Conservation (phyloP, 92 coral and sea anemone species). For the Phenganax stokvisi region DNA sequence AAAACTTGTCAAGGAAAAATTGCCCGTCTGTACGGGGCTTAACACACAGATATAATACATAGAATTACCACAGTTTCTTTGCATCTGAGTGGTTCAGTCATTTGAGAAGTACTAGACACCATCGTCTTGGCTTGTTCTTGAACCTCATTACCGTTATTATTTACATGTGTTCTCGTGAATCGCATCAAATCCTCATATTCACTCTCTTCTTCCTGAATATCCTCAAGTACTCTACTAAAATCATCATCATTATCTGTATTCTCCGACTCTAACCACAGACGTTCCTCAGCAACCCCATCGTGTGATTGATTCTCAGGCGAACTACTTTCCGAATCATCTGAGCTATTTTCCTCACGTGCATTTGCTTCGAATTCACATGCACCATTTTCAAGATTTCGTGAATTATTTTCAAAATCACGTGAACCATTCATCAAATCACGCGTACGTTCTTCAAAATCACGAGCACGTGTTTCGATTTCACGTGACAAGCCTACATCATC, state of each 20-base stretch:
- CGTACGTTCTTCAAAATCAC: no score
- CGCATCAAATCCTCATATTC: slow-evolving; percentile 34
- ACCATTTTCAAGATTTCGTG: not conserved
- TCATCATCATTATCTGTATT: slow-evolving; percentile 5
- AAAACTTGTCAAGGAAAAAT: no score
- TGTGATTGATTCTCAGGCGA: no score
- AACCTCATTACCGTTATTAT: not conserved
- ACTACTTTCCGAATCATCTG: not conserved
- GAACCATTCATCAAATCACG: not conserved
- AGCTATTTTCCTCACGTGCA: not conserved
- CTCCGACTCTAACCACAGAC: not conserved
- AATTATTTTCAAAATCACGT: not conserved
- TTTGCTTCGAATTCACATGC: not conserved
- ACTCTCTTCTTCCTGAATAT: slow-evolving; percentile 36
- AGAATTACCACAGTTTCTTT: not conserved
- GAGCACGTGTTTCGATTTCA: no score
- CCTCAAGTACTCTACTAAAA: slow-evolving; percentile 33
- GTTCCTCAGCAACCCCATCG: slow-evolving; percentile 3
- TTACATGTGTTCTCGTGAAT: slow-evolving; percentile 16
- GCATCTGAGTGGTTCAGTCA: not conserved
- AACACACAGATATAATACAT: slow-evolving; percentile 1
- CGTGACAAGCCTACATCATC: not conserved
- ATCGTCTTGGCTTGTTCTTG: not conserved
- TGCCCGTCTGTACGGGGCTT: no score
- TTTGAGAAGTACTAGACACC: not conserved